These are phyloP conservation scores for Cephus pulcher DNA, from an alignment of 2,888 invertebrate species.

Conservation along the genomic window DNA sequence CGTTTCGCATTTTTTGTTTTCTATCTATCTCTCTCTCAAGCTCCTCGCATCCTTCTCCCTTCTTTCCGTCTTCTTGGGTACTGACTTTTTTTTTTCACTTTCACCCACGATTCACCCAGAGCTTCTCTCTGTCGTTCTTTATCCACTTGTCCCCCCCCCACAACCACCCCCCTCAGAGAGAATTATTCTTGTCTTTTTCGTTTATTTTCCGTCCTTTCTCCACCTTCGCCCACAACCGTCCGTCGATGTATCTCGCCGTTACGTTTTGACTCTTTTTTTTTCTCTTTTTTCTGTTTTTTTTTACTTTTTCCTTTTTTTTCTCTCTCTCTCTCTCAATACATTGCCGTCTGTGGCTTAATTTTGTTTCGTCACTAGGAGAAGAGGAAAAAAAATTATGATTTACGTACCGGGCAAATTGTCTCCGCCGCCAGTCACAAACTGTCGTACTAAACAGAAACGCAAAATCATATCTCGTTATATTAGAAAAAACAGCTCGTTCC, in stretches of 20 bases:
- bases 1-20: not conserved
- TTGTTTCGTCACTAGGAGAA: conserved; percentile 39
- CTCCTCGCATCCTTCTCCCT: not conserved
- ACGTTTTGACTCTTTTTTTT: not conserved
- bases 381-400: conserved; percentile 62
- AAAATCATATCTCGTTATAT: conserved; percentile 63
- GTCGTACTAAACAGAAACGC: conserved; percentile 68
- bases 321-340: not conserved
- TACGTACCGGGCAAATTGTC: conserved; percentile 70
- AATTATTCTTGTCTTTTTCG: conserved; percentile 7
- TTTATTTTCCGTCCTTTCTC: not conserved
- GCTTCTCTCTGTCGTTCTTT: not conserved
- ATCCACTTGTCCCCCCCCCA: no score
- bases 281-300: not conserved
- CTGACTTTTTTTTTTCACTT: not conserved
- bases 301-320: not conserved
- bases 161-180: conserved; percentile 39
- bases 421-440: conserved; percentile 68
- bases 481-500: conserved; percentile 46
- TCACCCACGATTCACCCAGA: not conserved
- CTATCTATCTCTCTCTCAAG: not conserved
- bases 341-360: not conserved
- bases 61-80: not conserved
- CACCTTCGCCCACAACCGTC: not conserved
- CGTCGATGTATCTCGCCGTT: not conserved